Evolutionary conservation across 2,113 vertebrate genomes (phyloP).

Genomic region (Barbus barbus): DNA sequence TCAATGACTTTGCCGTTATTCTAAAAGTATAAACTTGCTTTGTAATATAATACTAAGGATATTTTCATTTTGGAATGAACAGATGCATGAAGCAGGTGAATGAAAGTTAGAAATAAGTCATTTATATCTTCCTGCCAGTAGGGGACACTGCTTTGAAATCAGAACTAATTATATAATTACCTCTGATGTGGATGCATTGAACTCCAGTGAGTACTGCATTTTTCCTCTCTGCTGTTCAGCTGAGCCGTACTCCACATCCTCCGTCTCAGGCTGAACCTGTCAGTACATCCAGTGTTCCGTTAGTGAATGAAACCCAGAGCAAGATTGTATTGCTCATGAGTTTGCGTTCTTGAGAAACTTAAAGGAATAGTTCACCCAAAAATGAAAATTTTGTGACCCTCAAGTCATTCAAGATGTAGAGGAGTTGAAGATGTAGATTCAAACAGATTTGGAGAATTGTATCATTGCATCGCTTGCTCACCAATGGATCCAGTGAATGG

Average conservation of each 20-base stretch:
- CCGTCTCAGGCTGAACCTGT: constrained; percentile 83
- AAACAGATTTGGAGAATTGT: neutral
- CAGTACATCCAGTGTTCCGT: constrained; percentile 27
- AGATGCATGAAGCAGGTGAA: neutral
- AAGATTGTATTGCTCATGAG: no score
- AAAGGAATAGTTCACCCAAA: neutral
- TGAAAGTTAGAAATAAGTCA: neutral
- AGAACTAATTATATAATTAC: constrained; percentile 67
- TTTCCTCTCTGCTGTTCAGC: constrained; percentile 71
- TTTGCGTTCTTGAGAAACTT: no score
- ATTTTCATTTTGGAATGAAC: neutral
- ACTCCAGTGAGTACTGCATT: constrained; percentile 87
- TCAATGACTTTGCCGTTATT: neutral
- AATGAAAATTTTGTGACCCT: neutral
- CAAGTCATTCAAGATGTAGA: no score
- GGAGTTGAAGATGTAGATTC: no score
- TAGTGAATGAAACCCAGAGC: no score
- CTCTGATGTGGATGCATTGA: constrained; percentile 76
- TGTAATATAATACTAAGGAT: neutral
- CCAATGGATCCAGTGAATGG: neutral
- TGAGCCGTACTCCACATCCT: constrained; percentile 54
- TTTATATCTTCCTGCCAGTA: neutral
- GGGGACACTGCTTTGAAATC: neutral
- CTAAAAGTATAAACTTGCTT: no score
- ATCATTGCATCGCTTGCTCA: neutral